A percentile compares a stretch with the other conserved stretches of the same genome.
Conservation (phyloP, 2,888 invertebrate species). For the Neria commutata region DNA sequence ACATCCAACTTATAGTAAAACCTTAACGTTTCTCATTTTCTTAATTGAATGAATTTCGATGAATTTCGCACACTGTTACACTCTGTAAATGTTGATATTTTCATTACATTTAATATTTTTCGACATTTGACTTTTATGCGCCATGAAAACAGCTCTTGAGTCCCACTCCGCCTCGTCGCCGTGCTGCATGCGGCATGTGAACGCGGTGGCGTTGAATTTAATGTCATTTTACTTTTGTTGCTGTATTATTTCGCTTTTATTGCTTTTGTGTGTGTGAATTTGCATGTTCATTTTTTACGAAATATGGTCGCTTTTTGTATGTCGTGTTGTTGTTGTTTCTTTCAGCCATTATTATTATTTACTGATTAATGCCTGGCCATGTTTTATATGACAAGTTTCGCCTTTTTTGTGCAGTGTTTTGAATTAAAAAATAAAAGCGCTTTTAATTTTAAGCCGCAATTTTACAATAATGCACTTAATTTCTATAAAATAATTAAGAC, state of each 20-base stretch:
- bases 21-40: too few relatives aligned
- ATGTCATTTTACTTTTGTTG: conserved; percentile 31
- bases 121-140: conserved; percentile 6
- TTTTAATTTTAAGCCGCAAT: too few relatives aligned
- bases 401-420: too few relatives aligned
- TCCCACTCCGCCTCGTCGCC: neutral
- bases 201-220: conserved; percentile 22
- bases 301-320: conserved; percentile 29
- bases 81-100: too few relatives aligned
- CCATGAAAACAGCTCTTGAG: neutral
- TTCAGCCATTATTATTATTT: too few relatives aligned
- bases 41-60: too few relatives aligned
- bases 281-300: conserved; percentile 30
- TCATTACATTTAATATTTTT: neutral
- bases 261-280: conserved; percentile 28
- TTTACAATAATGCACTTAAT: too few relatives aligned
- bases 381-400: too few relatives aligned
- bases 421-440: too few relatives aligned
- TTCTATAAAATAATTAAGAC: too few relatives aligned
- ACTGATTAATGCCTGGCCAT: neutral
- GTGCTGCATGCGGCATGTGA: neutral
- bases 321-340: conserved; percentile 5
- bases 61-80: too few relatives aligned
- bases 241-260: conserved; percentile 33
- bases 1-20: too few relatives aligned